phyloP scores from a whole-genome alignment of 1,140 invertebrate genomes.

The Drosophila albomicans region DNA sequence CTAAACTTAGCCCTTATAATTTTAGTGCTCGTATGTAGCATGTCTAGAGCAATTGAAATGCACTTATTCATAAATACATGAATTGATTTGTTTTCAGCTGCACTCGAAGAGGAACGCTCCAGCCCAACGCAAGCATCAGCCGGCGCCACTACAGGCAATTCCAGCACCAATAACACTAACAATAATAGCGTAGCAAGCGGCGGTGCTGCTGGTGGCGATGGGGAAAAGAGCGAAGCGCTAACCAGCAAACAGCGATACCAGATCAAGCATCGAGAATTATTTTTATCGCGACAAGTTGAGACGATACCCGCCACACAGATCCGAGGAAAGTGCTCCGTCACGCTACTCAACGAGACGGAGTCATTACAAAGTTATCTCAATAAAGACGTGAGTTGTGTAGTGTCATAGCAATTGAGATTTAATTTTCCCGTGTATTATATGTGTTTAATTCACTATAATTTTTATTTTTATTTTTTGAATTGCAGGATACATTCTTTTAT shows the following conservation, averaged over 20 bases:
- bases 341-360: conserved; percentile 99
- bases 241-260: conserved; percentile 94
- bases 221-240: conserved; percentile 85
- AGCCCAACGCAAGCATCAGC: conserved; percentile 83
- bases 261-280: conserved; percentile 98
- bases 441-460: conserved; percentile 45
- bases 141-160: conserved; percentile 73
- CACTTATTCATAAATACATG: conserved; percentile 1
- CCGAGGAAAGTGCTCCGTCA: conserved; percentile 99
- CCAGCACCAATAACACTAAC: conserved; percentile 48
- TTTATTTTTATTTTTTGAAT: conserved; percentile 69
- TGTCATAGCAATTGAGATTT: conserved; percentile 19
- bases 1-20: conserved; percentile 8
- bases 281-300: conserved; percentile 98
- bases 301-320: conserved; percentile 99
- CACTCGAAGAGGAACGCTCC: conserved; percentile 86
- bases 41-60: conserved; percentile 1
- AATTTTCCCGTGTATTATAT: background rate
- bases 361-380: conserved; percentile 97
- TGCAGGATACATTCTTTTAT: conserved; percentile 99
- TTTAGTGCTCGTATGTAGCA: conserved; percentile 25
- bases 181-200: conserved; percentile 53
- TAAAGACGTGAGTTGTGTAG: conserved; percentile 92
- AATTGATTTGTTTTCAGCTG: conserved; percentile 68
- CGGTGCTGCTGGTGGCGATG: conserved; percentile 76